A percentile compares a stretch with the other conserved stretches of the same genome.
Evolutionary conservation across 2,797 vertebrate genomes (phyloP).

Genomic region (Salmo trutta): DNA sequence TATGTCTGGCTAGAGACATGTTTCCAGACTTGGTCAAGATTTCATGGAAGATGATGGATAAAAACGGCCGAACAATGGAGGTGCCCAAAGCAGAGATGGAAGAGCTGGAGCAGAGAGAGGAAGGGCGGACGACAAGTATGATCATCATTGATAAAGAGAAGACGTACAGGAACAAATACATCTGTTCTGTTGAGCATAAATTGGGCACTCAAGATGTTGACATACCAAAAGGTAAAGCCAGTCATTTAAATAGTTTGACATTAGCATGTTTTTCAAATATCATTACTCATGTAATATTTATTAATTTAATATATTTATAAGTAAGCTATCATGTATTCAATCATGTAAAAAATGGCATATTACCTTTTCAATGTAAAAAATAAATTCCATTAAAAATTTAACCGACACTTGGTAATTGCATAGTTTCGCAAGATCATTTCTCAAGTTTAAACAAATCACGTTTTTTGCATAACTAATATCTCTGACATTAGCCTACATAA

Average conservation of each 20-base stretch:
- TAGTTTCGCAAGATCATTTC: neutral
- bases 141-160: neutral
- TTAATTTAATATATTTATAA: neutral
- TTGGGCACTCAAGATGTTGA: neutral
- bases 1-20: constrained; percentile 9
- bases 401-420: neutral
- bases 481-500: neutral
- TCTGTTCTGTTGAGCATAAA: neutral
- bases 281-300: neutral
- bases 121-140: neutral
- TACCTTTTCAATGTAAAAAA: neutral
- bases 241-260: neutral
- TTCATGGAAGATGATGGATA: constrained; percentile 1
- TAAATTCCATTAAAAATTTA: neutral
- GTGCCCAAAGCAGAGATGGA: neutral
- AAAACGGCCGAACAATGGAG: neutral
- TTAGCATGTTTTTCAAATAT: neutral
- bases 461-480: neutral
- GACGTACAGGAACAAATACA: neutral
- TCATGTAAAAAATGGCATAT: neutral
- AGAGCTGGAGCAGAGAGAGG: neutral
- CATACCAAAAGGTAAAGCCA: neutral
- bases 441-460: neutral
- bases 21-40: neutral
- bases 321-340: neutral